phyloP scores from a whole-genome alignment of 2,797 vertebrate genomes.

The Vultur gryphus region DNA sequence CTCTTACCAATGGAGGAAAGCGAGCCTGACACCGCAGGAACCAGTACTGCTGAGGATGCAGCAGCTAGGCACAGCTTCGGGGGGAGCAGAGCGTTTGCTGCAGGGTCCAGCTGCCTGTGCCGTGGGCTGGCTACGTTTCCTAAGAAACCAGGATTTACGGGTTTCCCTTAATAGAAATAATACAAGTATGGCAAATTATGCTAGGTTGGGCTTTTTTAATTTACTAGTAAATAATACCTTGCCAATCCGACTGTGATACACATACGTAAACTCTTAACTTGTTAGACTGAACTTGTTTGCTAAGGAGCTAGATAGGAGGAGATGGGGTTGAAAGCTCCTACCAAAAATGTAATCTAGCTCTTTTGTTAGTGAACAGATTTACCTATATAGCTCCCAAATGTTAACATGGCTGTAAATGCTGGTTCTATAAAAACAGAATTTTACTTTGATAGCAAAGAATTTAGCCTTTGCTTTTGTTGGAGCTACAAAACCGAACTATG shows the following conservation, averaged over 20 bases:
- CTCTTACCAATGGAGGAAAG: neutral
- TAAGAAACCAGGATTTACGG: neutral
- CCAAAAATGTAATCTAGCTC: neutral
- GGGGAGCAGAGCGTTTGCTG: neutral
- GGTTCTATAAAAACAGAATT: neutral
- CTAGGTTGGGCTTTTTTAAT: neutral
- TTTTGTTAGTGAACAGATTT: neutral
- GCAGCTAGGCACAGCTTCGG: neutral
- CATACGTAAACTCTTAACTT: neutral
- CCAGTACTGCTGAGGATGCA: neutral
- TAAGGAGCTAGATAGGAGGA: neutral
- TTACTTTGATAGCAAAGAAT: neutral
- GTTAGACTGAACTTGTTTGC: neutral
- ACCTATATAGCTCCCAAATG: neutral
- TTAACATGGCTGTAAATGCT: neutral
- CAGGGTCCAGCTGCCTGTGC: neutral
- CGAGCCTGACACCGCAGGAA: neutral
- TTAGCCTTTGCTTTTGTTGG: neutral
- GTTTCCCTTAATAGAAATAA: neutral
- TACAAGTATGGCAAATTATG: neutral
- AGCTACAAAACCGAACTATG: neutral
- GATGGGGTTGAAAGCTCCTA: neutral
- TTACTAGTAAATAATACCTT: neutral
- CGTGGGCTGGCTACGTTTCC: rapidly evolving
- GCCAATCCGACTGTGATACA: neutral